A percentile compares a stretch with the other conserved stretches of the same genome.
phyloP scores from a whole-genome alignment of 2,113 vertebrate species.

The Clarias macrocephalus region DNA sequence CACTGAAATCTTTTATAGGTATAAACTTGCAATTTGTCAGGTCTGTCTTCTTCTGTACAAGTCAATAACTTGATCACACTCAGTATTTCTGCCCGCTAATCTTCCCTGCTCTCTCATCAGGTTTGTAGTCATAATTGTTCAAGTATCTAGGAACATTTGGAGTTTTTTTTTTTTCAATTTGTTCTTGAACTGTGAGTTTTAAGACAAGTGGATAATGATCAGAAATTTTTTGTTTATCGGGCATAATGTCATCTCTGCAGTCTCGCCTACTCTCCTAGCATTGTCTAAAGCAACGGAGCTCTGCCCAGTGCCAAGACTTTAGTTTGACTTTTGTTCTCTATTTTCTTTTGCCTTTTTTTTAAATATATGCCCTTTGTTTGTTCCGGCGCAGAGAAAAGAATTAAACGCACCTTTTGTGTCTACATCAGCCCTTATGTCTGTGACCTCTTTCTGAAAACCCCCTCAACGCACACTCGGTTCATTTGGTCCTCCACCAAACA shows the following conservation, averaged over 20 bases:
- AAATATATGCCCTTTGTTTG: too few relatives aligned
- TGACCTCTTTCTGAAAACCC: too few relatives aligned
- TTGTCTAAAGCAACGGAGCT: too few relatives aligned
- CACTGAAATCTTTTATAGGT: background rate
- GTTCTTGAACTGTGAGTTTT: background rate
- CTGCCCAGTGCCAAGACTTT: too few relatives aligned
- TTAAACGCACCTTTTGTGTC: too few relatives aligned
- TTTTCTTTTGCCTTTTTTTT: too few relatives aligned
- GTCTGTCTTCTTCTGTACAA: too few relatives aligned
- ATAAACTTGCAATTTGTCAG: background rate
- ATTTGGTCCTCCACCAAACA: slow-evolving; percentile 46
- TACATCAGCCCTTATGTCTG: too few relatives aligned
- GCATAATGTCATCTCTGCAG: background rate
- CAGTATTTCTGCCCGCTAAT: slow-evolving; percentile 40
- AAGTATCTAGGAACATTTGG: background rate
- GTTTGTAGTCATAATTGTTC: too few relatives aligned
- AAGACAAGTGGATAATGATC: slow-evolving; percentile 35
- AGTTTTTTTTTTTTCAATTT: background rate
- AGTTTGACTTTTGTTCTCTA: too few relatives aligned
- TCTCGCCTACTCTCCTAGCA: too few relatives aligned
- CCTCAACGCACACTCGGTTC: slow-evolving; percentile 47
- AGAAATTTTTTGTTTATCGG: background rate
- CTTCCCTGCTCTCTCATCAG: background rate
- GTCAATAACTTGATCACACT: slow-evolving; percentile 30
- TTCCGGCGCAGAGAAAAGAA: too few relatives aligned